Conservation (phyloP, 2,797 vertebrate genomes). For the Enteromius argenteus region DNA sequence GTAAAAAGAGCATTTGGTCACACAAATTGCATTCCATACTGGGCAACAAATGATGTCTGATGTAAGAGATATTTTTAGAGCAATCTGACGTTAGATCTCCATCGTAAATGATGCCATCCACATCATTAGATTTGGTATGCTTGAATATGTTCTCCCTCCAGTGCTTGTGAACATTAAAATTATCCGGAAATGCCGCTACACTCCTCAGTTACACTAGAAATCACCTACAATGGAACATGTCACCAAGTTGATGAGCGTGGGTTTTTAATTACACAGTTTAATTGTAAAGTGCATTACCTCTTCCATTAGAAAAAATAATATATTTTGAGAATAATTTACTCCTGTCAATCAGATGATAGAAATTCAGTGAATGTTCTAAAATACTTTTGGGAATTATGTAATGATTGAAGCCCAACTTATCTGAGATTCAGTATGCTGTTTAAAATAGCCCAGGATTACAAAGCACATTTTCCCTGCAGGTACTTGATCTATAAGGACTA, state of each 20-base stretch:
- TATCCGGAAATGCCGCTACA: background rate
- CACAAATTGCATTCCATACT: slow-evolving; percentile 53
- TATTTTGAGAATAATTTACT: background rate
- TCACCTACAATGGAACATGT: slow-evolving; percentile 8
- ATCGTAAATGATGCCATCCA: slow-evolving; percentile 62
- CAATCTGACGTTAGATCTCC: slow-evolving; percentile 52
- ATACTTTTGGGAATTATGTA: background rate
- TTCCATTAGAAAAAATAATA: background rate
- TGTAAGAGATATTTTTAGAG: slow-evolving; percentile 72
- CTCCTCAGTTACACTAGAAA: background rate
- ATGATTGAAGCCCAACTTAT: background rate
- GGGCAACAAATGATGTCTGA: slow-evolving; percentile 14
- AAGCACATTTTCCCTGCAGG: background rate
- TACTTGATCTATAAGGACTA: background rate
- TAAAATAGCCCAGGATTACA: slow-evolving; percentile 7
- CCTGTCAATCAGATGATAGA: background rate
- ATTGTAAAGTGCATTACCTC: background rate
- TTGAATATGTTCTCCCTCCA: slow-evolving; percentile 65
- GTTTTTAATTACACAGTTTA: background rate
- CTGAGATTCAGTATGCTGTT: background rate
- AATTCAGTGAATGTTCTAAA: background rate
- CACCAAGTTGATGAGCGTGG: background rate
- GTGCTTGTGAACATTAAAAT: background rate
- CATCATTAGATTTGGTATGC: slow-evolving; percentile 58
- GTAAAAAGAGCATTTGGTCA: slow-evolving; percentile 48